These are phyloP conservation scores for Chrysaora quinquecirrha DNA, from an alignment of 30 jellyfish, hydroid and myxozoan genomes.

Conservation along the genomic window DNA sequence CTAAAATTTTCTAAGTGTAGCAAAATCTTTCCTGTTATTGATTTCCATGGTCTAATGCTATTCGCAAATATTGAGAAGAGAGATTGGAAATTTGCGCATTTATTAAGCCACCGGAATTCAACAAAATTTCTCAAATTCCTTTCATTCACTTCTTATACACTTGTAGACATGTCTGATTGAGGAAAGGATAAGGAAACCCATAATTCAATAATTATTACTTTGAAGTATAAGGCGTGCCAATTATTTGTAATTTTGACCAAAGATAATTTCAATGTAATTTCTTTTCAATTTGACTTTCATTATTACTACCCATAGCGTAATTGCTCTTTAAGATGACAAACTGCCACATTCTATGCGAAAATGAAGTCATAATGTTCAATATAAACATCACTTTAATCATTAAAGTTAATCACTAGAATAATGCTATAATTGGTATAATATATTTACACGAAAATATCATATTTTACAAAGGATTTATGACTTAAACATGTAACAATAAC, in stretches of 20 bases:
- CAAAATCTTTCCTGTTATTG: neutral
- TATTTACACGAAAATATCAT: too few species aligned
- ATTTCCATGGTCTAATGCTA: neutral
- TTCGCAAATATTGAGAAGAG: neutral
- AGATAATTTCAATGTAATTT: neutral
- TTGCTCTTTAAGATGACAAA: too few species aligned
- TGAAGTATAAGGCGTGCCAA: slow-evolving; percentile 58
- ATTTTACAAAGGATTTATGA: too few species aligned
- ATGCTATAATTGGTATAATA: too few species aligned
- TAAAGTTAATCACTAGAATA: neutral
- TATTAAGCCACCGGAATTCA: slow-evolving; percentile 21
- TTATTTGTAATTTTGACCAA: slow-evolving; percentile 20
- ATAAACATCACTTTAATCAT: neutral
- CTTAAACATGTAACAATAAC: neutral
- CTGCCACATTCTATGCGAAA: too few species aligned
- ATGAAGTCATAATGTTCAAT: neutral
- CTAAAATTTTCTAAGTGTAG: too few species aligned
- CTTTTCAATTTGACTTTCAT: neutral
- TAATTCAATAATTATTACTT: slow-evolving; percentile 58
- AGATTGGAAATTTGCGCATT: neutral
- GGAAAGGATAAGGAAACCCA: slow-evolving; percentile 11
- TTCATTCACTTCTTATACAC: slow-evolving; percentile 53
- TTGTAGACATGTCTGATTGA: slow-evolving; percentile 43
- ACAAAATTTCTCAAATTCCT: slow-evolving; percentile 36
- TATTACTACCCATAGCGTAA: neutral